phyloP scores from a whole-genome alignment of 2,797 vertebrate genomes.

The Loris lydekkerianus region DNA sequence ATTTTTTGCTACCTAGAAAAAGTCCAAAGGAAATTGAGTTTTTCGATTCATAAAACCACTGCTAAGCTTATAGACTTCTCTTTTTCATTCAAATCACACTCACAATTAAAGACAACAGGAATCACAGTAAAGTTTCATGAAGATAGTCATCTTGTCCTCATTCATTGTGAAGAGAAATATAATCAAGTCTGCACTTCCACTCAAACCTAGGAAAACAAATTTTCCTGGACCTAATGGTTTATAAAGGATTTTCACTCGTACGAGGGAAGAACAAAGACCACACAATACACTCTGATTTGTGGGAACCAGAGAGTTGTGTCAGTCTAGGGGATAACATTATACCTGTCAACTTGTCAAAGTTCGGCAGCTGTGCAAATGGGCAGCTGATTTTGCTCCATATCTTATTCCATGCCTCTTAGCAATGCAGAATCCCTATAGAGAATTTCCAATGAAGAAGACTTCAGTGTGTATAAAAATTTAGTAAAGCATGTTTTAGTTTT shows the following conservation, averaged over 20 bases:
- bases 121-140: neutral
- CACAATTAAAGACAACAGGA: slow-evolving; percentile 22
- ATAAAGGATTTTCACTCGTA: neutral
- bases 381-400: neutral
- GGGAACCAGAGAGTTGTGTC: neutral
- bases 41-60: slow-evolving; percentile 54
- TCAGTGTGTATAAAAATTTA: neutral
- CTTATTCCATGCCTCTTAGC: neutral
- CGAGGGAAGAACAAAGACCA: neutral
- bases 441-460: slow-evolving; percentile 30
- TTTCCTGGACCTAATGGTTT: neutral
- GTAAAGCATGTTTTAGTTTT: neutral
- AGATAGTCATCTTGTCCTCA: slow-evolving; percentile 3
- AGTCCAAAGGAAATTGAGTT: slow-evolving; percentile 43
- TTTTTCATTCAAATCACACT: slow-evolving; percentile 51
- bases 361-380: neutral
- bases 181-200: neutral
- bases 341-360: neutral
- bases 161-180: neutral
- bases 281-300: neutral
- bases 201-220: slow-evolving; percentile 22
- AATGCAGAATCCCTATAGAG: neutral
- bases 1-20: slow-evolving; percentile 58
- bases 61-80: slow-evolving; percentile 7
- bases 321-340: neutral